Evolutionary conservation across 2,888 invertebrate species (phyloP), one percentile per base, ranked within the genome.

Genomic region (Drosophila emarginata): DNA sequence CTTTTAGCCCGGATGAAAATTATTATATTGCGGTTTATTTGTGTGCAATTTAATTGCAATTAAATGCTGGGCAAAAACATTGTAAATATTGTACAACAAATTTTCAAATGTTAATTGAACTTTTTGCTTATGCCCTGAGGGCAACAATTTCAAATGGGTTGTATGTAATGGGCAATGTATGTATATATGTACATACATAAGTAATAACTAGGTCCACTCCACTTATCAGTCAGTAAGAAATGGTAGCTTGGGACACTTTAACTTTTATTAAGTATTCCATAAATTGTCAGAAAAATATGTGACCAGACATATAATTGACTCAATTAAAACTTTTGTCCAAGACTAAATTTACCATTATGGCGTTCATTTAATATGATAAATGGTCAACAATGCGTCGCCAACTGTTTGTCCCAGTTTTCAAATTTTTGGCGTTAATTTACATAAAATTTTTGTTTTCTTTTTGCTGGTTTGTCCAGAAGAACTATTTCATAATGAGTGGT

Each of bases 61-160:
- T 52, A 60, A 65, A 71, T 60, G 45, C 36, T 12, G 18, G 14
- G 39, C 6, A 71, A 60, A 71, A 28, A 37, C 60, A 6, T 7
- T 7, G 72, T 28, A 71, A 71, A 71, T 71, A 71, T 71, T 71
- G n/a, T 71, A 56, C 45, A 28, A 12, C 26, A 59, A 37, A 60
- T 54, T 56, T 70, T 14, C 40, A 28, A 64, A 64, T 71, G 70
- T 71, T 71, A 71, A 71, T 71, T 71, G 71, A 71, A 64, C 54
- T 36, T 23, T 54, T 45, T 51, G 21, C 14, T 32, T 12, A 14
- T 52, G 14, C 40, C 66, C 23, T 23, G 21, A 23, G 26, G 18
- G 37, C n/a, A 32, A 15, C 5, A 53, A 18, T 28, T 53, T 32
- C 45, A 53, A 32, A 14, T 18, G 21, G 15, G 6, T 50, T 53